phyloP scores from a whole-genome alignment of 2,797 vertebrate genomes.

The Myripristis murdjan region DNA sequence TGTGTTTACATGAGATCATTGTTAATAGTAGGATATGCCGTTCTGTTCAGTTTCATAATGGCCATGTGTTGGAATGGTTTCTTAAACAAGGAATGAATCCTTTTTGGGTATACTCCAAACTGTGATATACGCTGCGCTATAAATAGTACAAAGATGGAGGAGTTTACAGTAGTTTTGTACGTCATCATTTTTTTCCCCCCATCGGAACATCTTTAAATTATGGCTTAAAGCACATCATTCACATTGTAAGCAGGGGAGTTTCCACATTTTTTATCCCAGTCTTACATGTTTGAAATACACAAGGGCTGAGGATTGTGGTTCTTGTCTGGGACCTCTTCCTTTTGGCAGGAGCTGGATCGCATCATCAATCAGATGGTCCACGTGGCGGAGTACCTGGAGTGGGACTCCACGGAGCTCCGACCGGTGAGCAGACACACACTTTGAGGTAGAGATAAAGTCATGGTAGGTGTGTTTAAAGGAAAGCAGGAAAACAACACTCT shows the following conservation, averaged over 20 bases:
- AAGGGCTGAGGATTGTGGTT: background rate
- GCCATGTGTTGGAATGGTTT: constrained; percentile 2
- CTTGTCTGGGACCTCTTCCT: background rate
- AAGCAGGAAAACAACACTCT: too few species aligned
- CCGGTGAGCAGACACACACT: constrained; percentile 86
- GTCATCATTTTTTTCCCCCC: background rate
- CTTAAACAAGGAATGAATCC: constrained; percentile 16
- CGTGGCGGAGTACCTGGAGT: constrained; percentile 95
- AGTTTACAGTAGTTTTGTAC: background rate
- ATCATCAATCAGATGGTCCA: constrained; percentile 98
- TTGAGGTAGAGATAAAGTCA: too few species aligned
- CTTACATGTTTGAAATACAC: background rate
- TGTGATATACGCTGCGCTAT: background rate
- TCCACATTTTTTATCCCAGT: background rate
- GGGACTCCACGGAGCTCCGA: constrained; percentile 93
- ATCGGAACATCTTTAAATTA: background rate
- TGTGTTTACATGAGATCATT: constrained; percentile 53
- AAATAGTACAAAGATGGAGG: background rate
- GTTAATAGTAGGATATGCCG: constrained; percentile 7
- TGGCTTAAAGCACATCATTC: background rate
- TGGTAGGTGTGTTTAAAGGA: background rate
- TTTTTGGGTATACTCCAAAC: background rate
- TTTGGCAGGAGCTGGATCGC: constrained; percentile 90
- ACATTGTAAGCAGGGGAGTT: background rate
- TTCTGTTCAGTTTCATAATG: constrained; percentile 35